phyloP scores from a whole-genome alignment of 2,888 invertebrate genomes.

The Thyatira batis region DNA sequence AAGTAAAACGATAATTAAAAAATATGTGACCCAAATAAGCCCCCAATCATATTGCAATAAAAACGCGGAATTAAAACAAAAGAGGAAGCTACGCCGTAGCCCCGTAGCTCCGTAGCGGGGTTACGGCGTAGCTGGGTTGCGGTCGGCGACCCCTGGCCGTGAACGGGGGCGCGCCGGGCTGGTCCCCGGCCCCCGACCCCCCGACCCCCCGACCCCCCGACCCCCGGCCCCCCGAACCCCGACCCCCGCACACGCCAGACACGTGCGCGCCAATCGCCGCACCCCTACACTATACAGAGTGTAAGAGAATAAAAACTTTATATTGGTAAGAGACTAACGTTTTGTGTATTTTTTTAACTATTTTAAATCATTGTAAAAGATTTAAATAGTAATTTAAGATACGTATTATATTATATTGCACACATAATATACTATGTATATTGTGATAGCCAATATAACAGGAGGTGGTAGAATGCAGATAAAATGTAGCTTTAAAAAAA shows the following conservation, averaged over 20 bases:
- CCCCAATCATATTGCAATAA: constrained; percentile 43
- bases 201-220: constrained; percentile 17
- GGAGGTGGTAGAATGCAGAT: too few species aligned
- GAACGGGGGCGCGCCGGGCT: constrained; percentile 75
- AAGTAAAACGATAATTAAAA: not conserved
- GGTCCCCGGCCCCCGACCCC: constrained; percentile 37
- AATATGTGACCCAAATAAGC: constrained; percentile 62
- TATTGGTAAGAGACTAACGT: too few species aligned
- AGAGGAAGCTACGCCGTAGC: constrained; percentile 64
- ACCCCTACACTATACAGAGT: constrained; percentile 36
- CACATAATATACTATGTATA: too few species aligned
- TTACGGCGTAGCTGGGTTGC: constrained; percentile 77
- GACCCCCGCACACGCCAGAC: constrained; percentile 38
- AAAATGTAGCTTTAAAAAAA: too few species aligned
- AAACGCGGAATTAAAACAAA: constrained; percentile 58
- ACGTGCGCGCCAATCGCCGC: constrained; percentile 63
- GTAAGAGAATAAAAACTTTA: too few species aligned
- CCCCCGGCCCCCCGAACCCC: constrained; percentile 15
- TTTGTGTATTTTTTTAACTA: too few species aligned
- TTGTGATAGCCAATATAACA: too few species aligned
- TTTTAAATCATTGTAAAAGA: too few species aligned
- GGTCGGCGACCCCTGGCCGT: constrained; percentile 82
- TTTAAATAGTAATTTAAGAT: too few species aligned
- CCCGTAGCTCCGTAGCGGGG: constrained; percentile 67
- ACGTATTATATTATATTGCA: too few species aligned